phyloP scores from a whole-genome alignment of 2,113 vertebrate species.

The Corythaeola cristata region DNA sequence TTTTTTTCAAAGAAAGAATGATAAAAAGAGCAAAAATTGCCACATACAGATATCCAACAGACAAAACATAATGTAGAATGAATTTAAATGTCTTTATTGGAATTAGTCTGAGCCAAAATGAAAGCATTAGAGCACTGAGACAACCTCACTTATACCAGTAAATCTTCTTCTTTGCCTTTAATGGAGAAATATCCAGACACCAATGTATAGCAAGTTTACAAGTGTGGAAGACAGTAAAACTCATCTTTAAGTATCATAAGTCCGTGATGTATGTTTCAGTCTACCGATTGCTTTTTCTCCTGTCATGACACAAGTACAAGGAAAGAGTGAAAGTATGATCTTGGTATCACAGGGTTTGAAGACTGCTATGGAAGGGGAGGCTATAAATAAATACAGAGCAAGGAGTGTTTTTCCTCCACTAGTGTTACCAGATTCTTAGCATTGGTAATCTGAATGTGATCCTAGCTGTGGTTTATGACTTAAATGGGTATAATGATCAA shows the following conservation, averaged over 20 bases:
- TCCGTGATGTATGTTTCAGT: neutral
- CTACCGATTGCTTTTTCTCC: neutral
- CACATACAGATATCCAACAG: neutral
- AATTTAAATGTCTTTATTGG: neutral
- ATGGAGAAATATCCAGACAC: neutral
- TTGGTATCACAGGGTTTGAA: neutral
- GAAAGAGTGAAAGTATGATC: neutral
- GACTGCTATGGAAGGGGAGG: neutral
- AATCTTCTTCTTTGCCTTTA: neutral
- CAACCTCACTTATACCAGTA: neutral
- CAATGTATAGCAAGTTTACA: neutral
- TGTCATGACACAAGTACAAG: neutral
- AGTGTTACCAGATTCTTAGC: neutral
- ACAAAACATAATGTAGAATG: neutral
- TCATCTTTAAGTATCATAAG: neutral
- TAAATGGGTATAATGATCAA: neutral
- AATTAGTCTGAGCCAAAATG: neutral
- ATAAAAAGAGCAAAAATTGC: neutral
- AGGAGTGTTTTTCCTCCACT: neutral
- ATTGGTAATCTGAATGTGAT: neutral
- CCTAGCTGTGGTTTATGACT: neutral
- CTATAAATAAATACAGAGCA: neutral
- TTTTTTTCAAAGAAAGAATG: neutral
- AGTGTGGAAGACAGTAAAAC: neutral
- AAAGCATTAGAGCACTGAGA: neutral